Evolutionary conservation across 2,888 invertebrate genomes (phyloP), one percentile per base, ranked within the genome.

Genomic region (Oscheius sp.): DNA sequence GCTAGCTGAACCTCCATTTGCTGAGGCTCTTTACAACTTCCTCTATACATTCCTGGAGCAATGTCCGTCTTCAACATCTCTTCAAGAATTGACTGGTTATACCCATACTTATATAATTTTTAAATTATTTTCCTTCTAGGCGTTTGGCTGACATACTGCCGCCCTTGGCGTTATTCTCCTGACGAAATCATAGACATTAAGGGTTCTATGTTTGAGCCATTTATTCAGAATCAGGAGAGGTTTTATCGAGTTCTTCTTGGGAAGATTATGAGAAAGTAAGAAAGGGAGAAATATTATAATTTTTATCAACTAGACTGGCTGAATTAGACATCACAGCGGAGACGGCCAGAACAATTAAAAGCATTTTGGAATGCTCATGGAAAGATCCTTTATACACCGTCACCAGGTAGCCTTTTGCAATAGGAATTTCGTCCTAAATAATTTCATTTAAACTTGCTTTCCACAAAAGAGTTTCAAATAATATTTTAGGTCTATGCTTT

Each of bases 241-340:
- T 80, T 75, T 52, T 80, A 79, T 58, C 69, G 75, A 20, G 53
- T 77, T 17, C 61, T 80, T 3, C 71, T 79, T 25, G 80, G 80
- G 2, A 80, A 80, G 57, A 77, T 80, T 1, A 42, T 79, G 63
- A 75, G 75, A 65, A 72, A 71, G 76, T 76, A 5, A 1, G 29
- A 33, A 29, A n/a, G 10, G 8, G 12, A 31, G 20, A 52, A 2
- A 2, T 23, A 48, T 29, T 57, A 48, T 42, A 17, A 15, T 63
- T 63, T 1, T n/a, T n/a, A n/a, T n/a, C n/a, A n/a, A n/a, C n/a
- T 3, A 69, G 70, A 42, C 71, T 75, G 34, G 34, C 72, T 4
- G 72, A 72, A 15, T 70, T 73, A 23, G 73, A 74, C n/a, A 65
- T 73, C 33, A 64, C 45, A 10, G 46, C 64, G 6, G 74, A 74